These are phyloP conservation scores for Silurus meridionalis DNA, from an alignment of 2,113 vertebrate species.

Conservation along the genomic window DNA sequence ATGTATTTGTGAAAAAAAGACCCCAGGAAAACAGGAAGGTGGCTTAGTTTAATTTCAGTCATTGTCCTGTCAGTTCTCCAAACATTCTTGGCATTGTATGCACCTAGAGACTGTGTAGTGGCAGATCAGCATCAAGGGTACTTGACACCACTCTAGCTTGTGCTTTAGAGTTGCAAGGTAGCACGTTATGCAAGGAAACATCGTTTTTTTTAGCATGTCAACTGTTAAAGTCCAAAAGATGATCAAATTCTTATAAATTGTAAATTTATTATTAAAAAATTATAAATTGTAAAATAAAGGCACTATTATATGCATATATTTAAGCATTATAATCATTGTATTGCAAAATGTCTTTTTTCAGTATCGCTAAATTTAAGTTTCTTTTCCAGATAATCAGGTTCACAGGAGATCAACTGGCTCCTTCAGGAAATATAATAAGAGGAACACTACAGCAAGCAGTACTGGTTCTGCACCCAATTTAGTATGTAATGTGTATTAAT, in stretches of 20 bases:
- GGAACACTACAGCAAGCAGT: background rate
- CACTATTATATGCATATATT: background rate
- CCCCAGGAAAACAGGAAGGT: background rate
- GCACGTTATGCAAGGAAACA: background rate
- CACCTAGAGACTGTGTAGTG: background rate
- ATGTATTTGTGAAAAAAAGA: background rate
- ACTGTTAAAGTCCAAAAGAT: background rate
- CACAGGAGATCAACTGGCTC: background rate
- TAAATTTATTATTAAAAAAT: too few relatives aligned
- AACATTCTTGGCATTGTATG: background rate
- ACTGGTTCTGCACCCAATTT: background rate
- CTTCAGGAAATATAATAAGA: background rate
- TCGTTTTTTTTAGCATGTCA: background rate
- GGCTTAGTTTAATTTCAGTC: background rate
- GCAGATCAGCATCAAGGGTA: background rate
- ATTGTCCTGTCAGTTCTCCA: background rate
- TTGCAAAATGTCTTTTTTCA: too few relatives aligned
- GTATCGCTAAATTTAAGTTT: background rate
- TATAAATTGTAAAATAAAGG: background rate
- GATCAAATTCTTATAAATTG: background rate
- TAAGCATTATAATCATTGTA: too few relatives aligned
- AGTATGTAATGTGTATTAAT: conserved; percentile 7
- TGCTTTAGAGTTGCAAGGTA: background rate
- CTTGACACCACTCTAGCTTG: background rate
- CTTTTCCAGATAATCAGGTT: conserved; percentile 11